Evolutionary conservation across 2,888 invertebrate genomes (phyloP).

Genomic region (Ctenicera cuprea): DNA sequence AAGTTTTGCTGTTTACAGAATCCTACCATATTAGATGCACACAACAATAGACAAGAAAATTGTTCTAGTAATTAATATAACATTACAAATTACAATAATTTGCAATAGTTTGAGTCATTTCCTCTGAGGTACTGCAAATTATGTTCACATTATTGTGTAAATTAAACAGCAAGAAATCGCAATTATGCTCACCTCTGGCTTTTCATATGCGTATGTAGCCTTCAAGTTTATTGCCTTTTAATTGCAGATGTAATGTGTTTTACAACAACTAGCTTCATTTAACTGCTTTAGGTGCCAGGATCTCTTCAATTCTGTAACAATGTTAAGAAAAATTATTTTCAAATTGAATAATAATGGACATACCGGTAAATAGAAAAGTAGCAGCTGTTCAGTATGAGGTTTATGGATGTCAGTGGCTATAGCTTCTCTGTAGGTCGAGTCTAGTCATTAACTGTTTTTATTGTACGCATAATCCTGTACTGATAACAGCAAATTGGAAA

Average conservation of each 20-base stretch:
- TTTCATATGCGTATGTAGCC: conserved; percentile 50
- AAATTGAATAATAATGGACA: conserved; percentile 11
- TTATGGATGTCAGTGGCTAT: no score
- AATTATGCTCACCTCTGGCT: conserved; percentile 49
- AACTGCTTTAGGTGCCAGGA: background rate
- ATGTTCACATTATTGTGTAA: conserved; percentile 58
- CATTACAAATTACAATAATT: conserved; percentile 57
- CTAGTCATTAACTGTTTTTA: no score
- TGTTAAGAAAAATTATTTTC: conserved; percentile 5
- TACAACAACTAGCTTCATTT: conserved; percentile 16
- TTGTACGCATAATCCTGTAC: no score
- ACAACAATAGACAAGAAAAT: conserved; percentile 20
- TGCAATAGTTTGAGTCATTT: conserved; percentile 58
- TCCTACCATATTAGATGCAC: conserved; percentile 3
- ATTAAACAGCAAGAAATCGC: conserved; percentile 57
- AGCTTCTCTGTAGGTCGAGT: no score
- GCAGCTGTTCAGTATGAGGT: no score
- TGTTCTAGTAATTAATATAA: conserved; percentile 48
- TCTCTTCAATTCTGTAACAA: background rate
- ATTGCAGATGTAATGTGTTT: conserved; percentile 47
- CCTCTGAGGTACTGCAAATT: conserved; percentile 50
- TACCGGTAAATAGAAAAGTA: background rate
- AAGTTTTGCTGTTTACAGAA: background rate
- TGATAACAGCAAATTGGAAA: no score
- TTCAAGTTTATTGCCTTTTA: conserved; percentile 56